These are phyloP conservation scores for Sebastes ruberrimus DNA, from an alignment of 2,797 vertebrate genomes.

Conservation along the genomic window DNA sequence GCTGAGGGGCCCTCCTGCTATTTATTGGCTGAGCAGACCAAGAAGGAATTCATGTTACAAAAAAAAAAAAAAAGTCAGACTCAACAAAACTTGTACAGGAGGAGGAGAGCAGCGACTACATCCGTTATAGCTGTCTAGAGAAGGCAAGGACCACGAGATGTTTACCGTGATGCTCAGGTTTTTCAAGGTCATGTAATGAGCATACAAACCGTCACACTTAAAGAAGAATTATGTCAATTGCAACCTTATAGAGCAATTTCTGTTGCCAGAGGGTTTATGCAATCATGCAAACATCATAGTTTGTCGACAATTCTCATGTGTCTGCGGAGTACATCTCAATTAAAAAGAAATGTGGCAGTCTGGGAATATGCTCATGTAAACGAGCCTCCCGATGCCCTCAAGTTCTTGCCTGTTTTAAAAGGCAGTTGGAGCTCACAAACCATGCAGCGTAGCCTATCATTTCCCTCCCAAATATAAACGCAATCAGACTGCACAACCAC, in stretches of 20 bases:
- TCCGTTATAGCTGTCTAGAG: slow-evolving; percentile 39
- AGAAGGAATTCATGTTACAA: slow-evolving; percentile 58
- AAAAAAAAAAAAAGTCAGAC: slow-evolving; percentile 26
- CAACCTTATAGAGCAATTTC: not conserved
- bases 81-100: slow-evolving; percentile 17
- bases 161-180: slow-evolving; percentile 6
- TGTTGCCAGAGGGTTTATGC: not conserved
- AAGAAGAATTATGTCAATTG: slow-evolving; percentile 14
- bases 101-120: slow-evolving; percentile 16
- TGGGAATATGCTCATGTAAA: slow-evolving; percentile 5
- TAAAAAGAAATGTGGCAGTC: slow-evolving; percentile 5
- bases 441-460: slow-evolving; percentile 47
- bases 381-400: not conserved
- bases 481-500: slow-evolving; percentile 13
- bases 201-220: not conserved
- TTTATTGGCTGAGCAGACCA: slow-evolving; percentile 74
- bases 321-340: slow-evolving; percentile 18
- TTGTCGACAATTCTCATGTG: not conserved
- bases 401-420: slow-evolving; percentile 34
- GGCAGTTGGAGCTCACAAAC: slow-evolving; percentile 4
- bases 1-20: slow-evolving; percentile 49
- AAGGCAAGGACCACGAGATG: slow-evolving; percentile 34
- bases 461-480: slow-evolving; percentile 56
- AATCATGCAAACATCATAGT: not conserved
- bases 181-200: not conserved